Evolutionary conservation across 2,797 vertebrate genomes (phyloP).

Genomic region (Peromyscus attwateri): DNA sequence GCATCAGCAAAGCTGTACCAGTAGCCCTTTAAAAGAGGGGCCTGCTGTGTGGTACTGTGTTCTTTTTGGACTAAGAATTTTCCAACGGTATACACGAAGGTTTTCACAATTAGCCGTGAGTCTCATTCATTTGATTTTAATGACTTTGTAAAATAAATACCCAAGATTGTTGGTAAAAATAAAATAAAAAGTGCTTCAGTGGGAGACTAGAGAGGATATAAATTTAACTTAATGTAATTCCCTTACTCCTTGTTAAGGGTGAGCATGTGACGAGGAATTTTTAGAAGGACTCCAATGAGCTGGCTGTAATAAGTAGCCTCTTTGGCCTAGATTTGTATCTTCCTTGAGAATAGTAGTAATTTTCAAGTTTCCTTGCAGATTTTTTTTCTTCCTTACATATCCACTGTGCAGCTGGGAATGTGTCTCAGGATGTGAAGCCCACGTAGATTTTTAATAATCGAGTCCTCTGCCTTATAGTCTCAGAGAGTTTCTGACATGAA

Average conservation of each 20-base stretch:
- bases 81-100: not conserved
- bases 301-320: slow-evolving; percentile 87
- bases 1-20: not conserved
- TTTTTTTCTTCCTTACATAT: slow-evolving; percentile 79
- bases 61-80: not conserved
- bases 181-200: slow-evolving; percentile 64
- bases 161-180: slow-evolving; percentile 55
- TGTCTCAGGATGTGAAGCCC: slow-evolving; percentile 87
- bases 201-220: slow-evolving; percentile 60
- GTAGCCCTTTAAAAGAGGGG: not conserved
- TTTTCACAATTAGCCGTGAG: slow-evolving; percentile 35
- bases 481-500: slow-evolving; percentile 84
- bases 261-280: slow-evolving; percentile 83
- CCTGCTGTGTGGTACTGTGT: not conserved
- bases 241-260: slow-evolving; percentile 78
- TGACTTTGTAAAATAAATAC: slow-evolving; percentile 75
- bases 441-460: slow-evolving; percentile 86
- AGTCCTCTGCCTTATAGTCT: slow-evolving; percentile 83
- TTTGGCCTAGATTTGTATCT: slow-evolving; percentile 89
- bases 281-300: slow-evolving; percentile 85
- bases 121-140: slow-evolving; percentile 45
- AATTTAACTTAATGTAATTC: slow-evolving; percentile 70
- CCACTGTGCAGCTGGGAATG: slow-evolving; percentile 85
- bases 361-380: slow-evolving; percentile 87
- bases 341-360: slow-evolving; percentile 90